Evolutionary conservation across 2,113 vertebrate species (phyloP), one percentile per base, ranked within the genome.

Genomic region (Pao palembangensis): DNA sequence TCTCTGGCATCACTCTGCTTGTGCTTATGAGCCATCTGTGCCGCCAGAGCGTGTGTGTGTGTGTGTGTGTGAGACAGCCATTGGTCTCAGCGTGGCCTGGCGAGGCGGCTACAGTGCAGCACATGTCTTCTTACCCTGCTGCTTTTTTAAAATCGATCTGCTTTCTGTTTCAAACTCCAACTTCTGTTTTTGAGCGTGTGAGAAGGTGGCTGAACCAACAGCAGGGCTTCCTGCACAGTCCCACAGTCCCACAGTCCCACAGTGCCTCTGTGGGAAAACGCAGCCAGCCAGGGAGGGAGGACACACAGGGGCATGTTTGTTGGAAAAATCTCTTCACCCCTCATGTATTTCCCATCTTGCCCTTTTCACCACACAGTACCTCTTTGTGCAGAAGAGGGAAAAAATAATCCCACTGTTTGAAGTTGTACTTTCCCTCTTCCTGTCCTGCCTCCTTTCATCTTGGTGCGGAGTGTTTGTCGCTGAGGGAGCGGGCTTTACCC

Each of bases 341-440:
- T 68, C 52, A 44, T 73, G 58, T 63, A 44, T 76, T 73, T 67
- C 75, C 77, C 77, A 57, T 73, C 63, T 69, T 71, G 47, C 63
- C 55, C 65, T 47, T 64, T 56, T 47, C 44, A 47, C 48, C 66
- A 75, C 61, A 88, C 80, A 83, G 80, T 59, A 64, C 73, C 59
- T 83, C 83, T 89, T 88, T 87, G 84, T 89, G 50, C 25, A 58
- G 58, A 64, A 25, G 54, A 67, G 50, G 72, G 72, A 76, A 80
- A 81, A 71, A 11, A 11, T 13, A 44, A 15, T 67, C 55, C 53
- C 8, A 28, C 64, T 61, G 61, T 54, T 23, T 51, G 54, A 44
- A 64, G 51, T 69, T 60, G 51, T 14, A 16, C 20, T 61, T 67
- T 66, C 14, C 14, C 13, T 59, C 62, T 61, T 63, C 60, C 61